Base-by-base conservation (phyloP, 2,797 vertebrate genomes). In the Rhinophrynus dorsalis region DNA sequence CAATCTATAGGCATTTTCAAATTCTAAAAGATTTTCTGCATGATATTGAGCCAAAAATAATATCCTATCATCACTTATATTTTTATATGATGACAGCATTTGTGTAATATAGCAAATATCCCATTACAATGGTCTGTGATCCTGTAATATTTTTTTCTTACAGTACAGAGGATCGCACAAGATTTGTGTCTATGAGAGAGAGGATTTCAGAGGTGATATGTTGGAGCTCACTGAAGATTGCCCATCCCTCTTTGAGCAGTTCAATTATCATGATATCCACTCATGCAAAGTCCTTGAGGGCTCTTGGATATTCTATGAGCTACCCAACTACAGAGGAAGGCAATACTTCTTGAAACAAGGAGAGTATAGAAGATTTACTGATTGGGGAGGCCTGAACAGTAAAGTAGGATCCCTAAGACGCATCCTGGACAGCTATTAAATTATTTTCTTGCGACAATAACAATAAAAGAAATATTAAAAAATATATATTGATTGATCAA, bases 271-370 rank as follows among this genome's bases (percentile, higher is more conserved):
- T 40, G 75, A 84, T 52, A 76, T 81, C 44, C 75, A 75, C 32
- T 80, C 81, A 20, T 67, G 61, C 40, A 78, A 79, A 0, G 18
- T 81, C 24, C 57, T 78, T 42, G 78, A 82, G 7, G 77, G 75
- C 30, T 74, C 42, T 29, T 82, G 79, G 67, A 52, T 77, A 55
- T 79, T 84, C 37, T 79, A 77, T 0, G 81, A 84, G 67, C 65
- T 79, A 74, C 75, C 70, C 5, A 75, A 33, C 62, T 84, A 78
- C 40, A 4, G 12, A 59, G 76, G 75, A 11, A 57, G 62, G 27
- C 75, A 84, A 59, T 79, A 80, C 20, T 68, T 84, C 10, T 74
- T 80, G 50, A 66, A 45, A 60, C 75, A 80, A 0, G 70, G 65
- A 0, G 38, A 82, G 18, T 78, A 81, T 13, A 69, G 64, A 20